Percentiles rank a stretch among this genome's conserved stretches.
phyloP scores from a whole-genome alignment of 2,888 invertebrate species.

The Cryptocephalus moraei region DNA sequence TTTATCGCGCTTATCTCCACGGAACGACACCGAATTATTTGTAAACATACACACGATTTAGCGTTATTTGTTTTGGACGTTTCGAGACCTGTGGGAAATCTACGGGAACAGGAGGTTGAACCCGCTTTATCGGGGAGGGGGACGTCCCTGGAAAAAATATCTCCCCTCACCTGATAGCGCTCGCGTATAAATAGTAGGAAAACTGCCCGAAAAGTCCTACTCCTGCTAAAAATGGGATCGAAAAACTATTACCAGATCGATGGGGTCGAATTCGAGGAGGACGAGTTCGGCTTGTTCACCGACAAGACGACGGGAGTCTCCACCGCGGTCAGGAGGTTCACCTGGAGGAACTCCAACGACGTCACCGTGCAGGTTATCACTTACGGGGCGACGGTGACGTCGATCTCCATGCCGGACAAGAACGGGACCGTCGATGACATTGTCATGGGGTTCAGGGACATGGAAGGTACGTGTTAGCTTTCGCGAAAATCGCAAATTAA shows the following conservation, averaged over 20 bases:
- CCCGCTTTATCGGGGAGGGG: too few species aligned
- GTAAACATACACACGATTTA: too few species aligned
- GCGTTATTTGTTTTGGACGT: too few species aligned
- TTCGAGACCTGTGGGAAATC: too few species aligned
- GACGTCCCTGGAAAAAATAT: too few species aligned
- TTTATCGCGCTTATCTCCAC: constrained; percentile 1
- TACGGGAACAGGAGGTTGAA: too few species aligned
- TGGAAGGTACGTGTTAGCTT: constrained; percentile 51
- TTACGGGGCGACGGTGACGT: constrained; percentile 79
- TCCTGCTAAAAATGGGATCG: too few species aligned
- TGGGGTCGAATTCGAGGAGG: constrained; percentile 29
- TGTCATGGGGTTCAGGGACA: constrained; percentile 71
- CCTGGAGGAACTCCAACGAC: constrained; percentile 55
- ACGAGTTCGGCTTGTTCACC: constrained; percentile 30
- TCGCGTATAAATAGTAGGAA: too few species aligned
- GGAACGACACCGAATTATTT: not conserved
- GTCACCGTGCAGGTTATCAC: constrained; percentile 61
- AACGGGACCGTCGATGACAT: constrained; percentile 65
- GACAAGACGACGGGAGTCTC: constrained; percentile 30
- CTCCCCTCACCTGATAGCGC: too few species aligned
- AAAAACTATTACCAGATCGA: constrained; percentile 7
- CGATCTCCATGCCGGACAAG: constrained; percentile 67
- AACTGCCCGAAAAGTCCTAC: too few species aligned
- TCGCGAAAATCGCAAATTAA: too few species aligned
- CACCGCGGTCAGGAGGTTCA: constrained; percentile 49